Evolutionary conservation across 1,140 invertebrate species (phyloP), one percentile per base, ranked within the genome.

Genomic region (Eurosta solidaginis): DNA sequence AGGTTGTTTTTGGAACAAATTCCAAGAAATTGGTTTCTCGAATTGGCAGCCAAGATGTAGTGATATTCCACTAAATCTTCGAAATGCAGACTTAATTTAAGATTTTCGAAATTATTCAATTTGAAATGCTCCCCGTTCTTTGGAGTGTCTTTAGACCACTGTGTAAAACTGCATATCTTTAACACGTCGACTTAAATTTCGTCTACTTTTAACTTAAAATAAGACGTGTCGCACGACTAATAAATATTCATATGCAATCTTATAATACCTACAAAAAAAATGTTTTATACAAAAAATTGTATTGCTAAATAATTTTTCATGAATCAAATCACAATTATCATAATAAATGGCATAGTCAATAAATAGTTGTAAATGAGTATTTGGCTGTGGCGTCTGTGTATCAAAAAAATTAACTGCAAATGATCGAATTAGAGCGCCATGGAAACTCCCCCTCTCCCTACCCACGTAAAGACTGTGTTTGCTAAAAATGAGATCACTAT

Each of bases 261-360:
- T n/a, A n/a, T 2, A 54, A 25, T 54, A 20, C 2, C 4, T 59
- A 3, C 17, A 29, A 29, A 54, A 20, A 29, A 20, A 6, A 3
- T 6, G 36, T 33, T 33, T 63, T 6, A n/a, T 20, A 1, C 40
- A n/a, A 1, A 68, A 68, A 68, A 68, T 40, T 68, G 2, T 68
- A 20, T 5, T 27, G 59, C 59, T 68, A 68, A 68, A 42, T 68
- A 68, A 14, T 68, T 68, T 40, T 68, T 33, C 59, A 68, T 68
- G 59, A 36, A 29, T 68, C n/a, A 36, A 68, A 68, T 68, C 27
- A 3, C 10, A 49, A 17, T 54, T 40, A 17, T 14, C 59, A 36
- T 52, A 52, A 4, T 49, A 49, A 17, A 4, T 17, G n/a, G 9
- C 20, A 52, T 52, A 68, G 17, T 42, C 20, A 42, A 68, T 68